Evolutionary conservation across 2,113 vertebrate genomes (phyloP).

Genomic region (Puffinus mauretanicus): DNA sequence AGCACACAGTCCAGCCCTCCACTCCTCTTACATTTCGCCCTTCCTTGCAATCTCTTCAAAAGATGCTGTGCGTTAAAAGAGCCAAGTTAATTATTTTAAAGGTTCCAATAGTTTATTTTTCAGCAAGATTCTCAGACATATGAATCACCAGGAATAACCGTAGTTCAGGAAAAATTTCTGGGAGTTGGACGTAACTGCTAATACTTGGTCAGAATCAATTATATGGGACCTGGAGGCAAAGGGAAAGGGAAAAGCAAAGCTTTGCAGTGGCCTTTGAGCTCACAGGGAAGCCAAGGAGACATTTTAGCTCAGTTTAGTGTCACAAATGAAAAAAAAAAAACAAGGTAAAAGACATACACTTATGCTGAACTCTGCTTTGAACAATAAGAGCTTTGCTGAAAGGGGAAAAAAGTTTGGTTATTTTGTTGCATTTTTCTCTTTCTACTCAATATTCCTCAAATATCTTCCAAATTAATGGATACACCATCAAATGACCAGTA

Average conservation of each 20-base stretch:
- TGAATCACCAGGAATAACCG: conserved; percentile 55
- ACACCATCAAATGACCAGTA: neutral
- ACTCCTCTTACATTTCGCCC: neutral
- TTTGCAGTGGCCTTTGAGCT: neutral
- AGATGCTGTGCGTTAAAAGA: conserved; percentile 1
- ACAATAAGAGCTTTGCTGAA: neutral
- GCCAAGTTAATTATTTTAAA: conserved; percentile 58
- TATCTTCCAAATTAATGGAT: neutral
- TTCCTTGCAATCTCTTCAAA: conserved; percentile 45
- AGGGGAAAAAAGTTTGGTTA: neutral
- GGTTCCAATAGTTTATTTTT: conserved; percentile 59
- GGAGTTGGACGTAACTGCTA: neutral
- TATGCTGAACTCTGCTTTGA: neutral
- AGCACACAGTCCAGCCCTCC: neutral
- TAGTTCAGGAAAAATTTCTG: conserved; percentile 44
- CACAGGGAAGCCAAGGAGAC: neutral
- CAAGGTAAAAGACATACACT: neutral
- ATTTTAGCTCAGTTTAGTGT: neutral
- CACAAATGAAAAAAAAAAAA: neutral
- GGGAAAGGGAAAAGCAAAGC: neutral
- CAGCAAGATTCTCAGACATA: conserved; percentile 55
- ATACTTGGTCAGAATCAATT: conserved; percentile 40
- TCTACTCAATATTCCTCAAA: neutral
- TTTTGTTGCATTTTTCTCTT: neutral
- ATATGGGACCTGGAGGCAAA: neutral